Percentiles rank a stretch among this genome's conserved stretches.
Evolutionary conservation across 2,888 invertebrate genomes (phyloP).

Genomic region (Drosophila yooni): DNA sequence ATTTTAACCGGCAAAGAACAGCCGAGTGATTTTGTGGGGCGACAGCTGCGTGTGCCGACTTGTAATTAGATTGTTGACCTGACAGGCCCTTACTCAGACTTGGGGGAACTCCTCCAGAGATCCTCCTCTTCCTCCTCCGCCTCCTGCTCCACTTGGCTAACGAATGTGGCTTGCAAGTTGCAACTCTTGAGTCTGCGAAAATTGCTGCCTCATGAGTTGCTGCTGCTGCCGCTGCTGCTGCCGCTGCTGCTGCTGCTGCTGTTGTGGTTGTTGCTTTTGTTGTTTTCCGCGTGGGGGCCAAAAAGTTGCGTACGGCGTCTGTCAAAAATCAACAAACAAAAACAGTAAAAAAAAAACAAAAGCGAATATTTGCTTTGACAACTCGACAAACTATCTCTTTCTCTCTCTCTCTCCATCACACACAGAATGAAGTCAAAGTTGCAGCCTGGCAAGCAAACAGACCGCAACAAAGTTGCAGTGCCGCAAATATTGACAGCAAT

Average conservation of each 20-base stretch:
- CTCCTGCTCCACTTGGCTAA: conserved; percentile 3
- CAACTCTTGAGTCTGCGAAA: conserved; percentile 20
- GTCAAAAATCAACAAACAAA: conserved; percentile 54
- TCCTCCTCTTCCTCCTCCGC: background rate
- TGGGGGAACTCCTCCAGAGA: background rate
- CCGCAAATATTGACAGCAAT: conserved; percentile 30
- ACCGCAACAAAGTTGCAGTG: conserved; percentile 31
- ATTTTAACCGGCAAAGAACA: conserved; percentile 8
- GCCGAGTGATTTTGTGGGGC: conserved; percentile 28
- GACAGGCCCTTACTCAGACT: conserved; percentile 19
- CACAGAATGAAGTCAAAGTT: background rate
- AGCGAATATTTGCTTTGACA: conserved; percentile 17
- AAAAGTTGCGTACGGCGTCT: conserved; percentile 48
- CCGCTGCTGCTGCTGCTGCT: background rate
- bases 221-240: background rate
- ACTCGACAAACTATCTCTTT: conserved; percentile 1
- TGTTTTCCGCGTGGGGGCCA: conserved; percentile 25
- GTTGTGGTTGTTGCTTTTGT: background rate
- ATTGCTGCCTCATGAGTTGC: conserved; percentile 5
- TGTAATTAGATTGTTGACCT: conserved; percentile 64
- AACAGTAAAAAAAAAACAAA: background rate
- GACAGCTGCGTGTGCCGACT: conserved; percentile 57
- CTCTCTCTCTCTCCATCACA: background rate
- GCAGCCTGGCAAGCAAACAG: conserved; percentile 6
- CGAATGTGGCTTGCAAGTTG: conserved; percentile 24